phyloP scores from a whole-genome alignment of 2,888 invertebrate species.

The Oscheius sp. region DNA sequence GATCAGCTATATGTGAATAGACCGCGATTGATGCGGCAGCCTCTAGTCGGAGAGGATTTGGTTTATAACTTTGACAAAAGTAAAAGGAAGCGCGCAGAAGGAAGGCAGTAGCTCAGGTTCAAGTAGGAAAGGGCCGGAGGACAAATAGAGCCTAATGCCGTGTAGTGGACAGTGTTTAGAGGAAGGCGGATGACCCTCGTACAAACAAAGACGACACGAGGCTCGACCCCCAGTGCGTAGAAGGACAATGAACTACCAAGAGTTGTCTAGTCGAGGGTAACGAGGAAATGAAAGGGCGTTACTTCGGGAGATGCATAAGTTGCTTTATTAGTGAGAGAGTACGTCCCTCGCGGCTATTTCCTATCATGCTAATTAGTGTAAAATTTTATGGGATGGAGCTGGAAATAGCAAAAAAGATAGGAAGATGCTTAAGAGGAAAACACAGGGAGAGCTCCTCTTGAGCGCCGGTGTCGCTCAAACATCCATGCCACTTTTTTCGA shows the following conservation, averaged over 20 bases:
- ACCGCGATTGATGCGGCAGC: slow-evolving; percentile 26
- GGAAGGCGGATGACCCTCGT: slow-evolving; percentile 36
- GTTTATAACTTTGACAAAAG: slow-evolving; percentile 4
- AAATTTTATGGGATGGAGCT: background rate
- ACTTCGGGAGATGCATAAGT: background rate
- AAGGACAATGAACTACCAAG: slow-evolving; percentile 20
- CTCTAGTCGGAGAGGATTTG: slow-evolving; percentile 14
- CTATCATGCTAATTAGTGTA: background rate
- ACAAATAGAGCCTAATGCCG: slow-evolving; percentile 38
- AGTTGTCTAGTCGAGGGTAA: background rate
- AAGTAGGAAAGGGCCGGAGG: slow-evolving; percentile 28
- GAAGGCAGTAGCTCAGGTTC: slow-evolving; percentile 16
- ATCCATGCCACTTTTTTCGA: slow-evolving; percentile 4
- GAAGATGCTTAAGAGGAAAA: background rate
- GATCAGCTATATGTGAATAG: slow-evolving; percentile 33
- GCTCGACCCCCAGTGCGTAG: slow-evolving; percentile 20
- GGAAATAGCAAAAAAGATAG: slow-evolving; percentile 6
- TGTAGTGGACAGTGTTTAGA: slow-evolving; percentile 39
- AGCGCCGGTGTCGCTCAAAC: slow-evolving; percentile 20
- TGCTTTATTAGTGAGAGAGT: slow-evolving; percentile 1
- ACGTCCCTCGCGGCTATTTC: background rate
- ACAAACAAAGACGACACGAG: slow-evolving; percentile 37
- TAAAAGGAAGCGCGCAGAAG: background rate
- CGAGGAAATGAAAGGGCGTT: background rate
- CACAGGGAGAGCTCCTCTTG: background rate